phyloP scores from a whole-genome alignment of 1,140 invertebrate genomes.

The Antheraea mylitta region DNA sequence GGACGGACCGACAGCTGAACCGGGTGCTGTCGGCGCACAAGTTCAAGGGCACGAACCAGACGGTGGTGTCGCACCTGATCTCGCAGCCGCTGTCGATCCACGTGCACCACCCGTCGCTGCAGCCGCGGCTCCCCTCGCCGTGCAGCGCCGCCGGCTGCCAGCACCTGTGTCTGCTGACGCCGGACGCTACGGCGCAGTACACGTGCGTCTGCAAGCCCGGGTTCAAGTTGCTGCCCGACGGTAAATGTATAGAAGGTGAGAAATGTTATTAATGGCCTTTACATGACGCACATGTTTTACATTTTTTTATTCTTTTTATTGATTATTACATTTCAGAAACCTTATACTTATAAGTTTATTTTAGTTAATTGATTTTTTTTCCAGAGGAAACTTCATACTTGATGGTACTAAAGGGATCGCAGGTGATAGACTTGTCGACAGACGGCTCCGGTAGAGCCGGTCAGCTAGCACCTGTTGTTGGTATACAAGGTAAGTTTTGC shows the following conservation, averaged over 20 bases:
- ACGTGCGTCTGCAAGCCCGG: slow-evolving; percentile 96
- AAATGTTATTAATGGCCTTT: no score
- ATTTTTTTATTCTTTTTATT: no score
- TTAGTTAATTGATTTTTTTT: slow-evolving; percentile 31
- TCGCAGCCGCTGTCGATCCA: slow-evolving; percentile 97
- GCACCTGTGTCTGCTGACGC: slow-evolving; percentile 95
- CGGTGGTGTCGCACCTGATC: slow-evolving; percentile 95
- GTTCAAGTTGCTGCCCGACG: slow-evolving; percentile 84
- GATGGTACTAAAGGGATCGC: slow-evolving; percentile 93
- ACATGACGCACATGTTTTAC: no score
- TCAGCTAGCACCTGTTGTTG: slow-evolving; percentile 92
- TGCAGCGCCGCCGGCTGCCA: slow-evolving; percentile 90
- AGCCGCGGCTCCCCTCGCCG: slow-evolving; percentile 91
- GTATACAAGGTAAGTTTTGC: slow-evolving; percentile 85
- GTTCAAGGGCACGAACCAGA: slow-evolving; percentile 93
- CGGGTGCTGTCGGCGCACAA: slow-evolving; percentile 94
- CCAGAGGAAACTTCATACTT: slow-evolving; percentile 92
- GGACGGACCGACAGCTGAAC: slow-evolving; percentile 97
- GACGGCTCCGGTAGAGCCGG: slow-evolving; percentile 88
- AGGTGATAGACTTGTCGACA: slow-evolving; percentile 91
- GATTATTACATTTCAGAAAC: no score
- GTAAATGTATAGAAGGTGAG: slow-evolving; percentile 86
- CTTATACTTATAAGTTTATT: background rate
- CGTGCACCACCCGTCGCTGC: slow-evolving; percentile 95
- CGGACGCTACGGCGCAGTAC: slow-evolving; percentile 83